phyloP scores from a whole-genome alignment of 2,113 vertebrate species.

The Bostrychus sinensis region DNA sequence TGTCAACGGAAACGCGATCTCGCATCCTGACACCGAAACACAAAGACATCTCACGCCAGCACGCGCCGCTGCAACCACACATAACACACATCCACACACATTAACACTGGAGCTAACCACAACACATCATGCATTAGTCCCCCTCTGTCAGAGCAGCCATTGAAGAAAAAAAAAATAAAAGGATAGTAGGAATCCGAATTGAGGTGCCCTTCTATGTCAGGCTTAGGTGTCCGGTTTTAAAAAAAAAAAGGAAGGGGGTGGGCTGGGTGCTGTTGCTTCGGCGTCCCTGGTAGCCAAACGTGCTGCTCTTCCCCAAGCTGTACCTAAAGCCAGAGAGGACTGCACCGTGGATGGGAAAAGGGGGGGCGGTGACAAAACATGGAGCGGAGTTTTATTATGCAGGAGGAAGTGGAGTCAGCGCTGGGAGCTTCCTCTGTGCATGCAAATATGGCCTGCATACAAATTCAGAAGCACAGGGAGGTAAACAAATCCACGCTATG shows the following conservation, averaged over 20 bases:
- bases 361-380: constrained; percentile 65
- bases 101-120: constrained; percentile 67
- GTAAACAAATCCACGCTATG: constrained; percentile 40
- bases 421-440: constrained; percentile 44
- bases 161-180: constrained; percentile 21
- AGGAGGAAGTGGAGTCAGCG: constrained; percentile 40
- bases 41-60: constrained; percentile 36
- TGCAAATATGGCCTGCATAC: constrained; percentile 51
- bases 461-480: constrained; percentile 30
- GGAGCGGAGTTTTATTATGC: constrained; percentile 60
- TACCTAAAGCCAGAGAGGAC: constrained; percentile 83
- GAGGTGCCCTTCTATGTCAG: constrained; percentile 47
- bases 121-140: constrained; percentile 72
- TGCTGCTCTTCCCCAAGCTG: constrained; percentile 80
- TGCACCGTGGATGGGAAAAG: constrained; percentile 72
- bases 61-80: constrained; percentile 26
- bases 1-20: constrained; percentile 25
- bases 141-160: constrained; percentile 62
- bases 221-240: no score
- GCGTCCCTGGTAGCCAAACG: constrained; percentile 80
- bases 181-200: constrained; percentile 45
- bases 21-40: constrained; percentile 59
- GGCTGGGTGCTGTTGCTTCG: constrained; percentile 71
- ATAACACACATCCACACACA: constrained; percentile 43
- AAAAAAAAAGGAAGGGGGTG: constrained; percentile 65